Evolutionary conservation across 2,797 vertebrate species (phyloP).

Genomic region (Sternarchorhynchus goeldii): DNA sequence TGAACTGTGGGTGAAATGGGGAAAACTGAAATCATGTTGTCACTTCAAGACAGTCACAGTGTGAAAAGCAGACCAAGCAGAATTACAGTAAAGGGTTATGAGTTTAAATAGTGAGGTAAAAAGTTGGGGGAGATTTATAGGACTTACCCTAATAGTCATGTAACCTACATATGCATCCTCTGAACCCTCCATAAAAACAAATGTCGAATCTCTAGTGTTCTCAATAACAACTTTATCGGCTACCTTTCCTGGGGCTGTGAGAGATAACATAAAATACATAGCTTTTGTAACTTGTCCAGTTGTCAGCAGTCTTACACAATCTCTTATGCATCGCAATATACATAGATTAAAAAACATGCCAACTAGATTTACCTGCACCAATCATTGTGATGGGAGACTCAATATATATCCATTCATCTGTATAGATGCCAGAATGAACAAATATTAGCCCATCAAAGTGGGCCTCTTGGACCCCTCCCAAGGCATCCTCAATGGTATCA

Average conservation of each 20-base stretch:
- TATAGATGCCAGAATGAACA: slow-evolving; percentile 99
- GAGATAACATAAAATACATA: neutral
- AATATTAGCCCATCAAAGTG: slow-evolving; percentile 99
- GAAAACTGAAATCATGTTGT: neutral
- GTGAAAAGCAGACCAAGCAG: neutral
- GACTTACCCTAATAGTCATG: slow-evolving; percentile 98
- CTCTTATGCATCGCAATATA: too few relatives aligned
- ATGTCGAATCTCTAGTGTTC: slow-evolving; percentile 99
- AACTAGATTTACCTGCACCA: slow-evolving; percentile 85
- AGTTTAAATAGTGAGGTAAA: neutral
- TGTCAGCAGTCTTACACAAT: too few relatives aligned
- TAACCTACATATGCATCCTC: slow-evolving; percentile 99
- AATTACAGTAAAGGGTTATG: neutral
- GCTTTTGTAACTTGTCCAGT: neutral
- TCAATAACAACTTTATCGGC: slow-evolving; percentile 99
- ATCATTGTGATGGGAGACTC: slow-evolving; percentile 99
- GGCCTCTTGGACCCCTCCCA: slow-evolving; percentile 97
- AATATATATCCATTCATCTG: slow-evolving; percentile 99
- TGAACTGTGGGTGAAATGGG: slow-evolving; percentile 82
- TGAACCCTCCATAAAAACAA: slow-evolving; percentile 99
- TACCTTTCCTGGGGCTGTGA: slow-evolving; percentile 96
- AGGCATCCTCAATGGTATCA: slow-evolving; percentile 98
- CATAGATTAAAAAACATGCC: neutral
- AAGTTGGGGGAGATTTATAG: neutral
- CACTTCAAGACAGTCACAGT: neutral